A percentile compares a stretch with the other conserved stretches of the same genome.
Conservation (phyloP, 2,888 invertebrate species). For the Cataglyphis altisquamis region DNA sequence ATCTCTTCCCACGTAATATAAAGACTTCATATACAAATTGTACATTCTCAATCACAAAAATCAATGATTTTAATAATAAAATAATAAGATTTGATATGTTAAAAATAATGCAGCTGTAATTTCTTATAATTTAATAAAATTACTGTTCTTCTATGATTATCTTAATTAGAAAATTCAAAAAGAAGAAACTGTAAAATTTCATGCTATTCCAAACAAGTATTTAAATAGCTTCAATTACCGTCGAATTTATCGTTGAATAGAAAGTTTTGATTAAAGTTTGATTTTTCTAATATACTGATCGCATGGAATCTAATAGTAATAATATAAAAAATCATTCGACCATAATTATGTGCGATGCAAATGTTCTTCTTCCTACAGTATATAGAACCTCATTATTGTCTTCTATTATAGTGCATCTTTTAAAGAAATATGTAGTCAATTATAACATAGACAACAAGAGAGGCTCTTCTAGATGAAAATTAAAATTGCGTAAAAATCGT, state of each 20-base stretch:
- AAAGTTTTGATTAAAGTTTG: neutral
- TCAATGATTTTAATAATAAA: neutral
- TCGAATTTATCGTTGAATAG: neutral
- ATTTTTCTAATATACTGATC: neutral
- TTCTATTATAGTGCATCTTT: neutral
- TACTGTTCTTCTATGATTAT: neutral
- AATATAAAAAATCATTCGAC: neutral
- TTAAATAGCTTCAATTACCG: neutral
- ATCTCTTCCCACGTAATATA: neutral
- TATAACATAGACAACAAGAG: slow-evolving; percentile 19
- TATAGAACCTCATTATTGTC: neutral
- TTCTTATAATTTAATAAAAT: neutral
- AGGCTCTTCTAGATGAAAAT: slow-evolving; percentile 16
- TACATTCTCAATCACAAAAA: neutral
- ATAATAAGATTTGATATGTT: neutral
- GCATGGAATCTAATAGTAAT: neutral
- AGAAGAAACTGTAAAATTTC: neutral
- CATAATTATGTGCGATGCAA: neutral
- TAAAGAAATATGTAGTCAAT: slow-evolving; percentile 37
- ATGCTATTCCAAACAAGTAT: neutral
- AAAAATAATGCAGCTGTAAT: neutral
- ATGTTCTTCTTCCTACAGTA: neutral
- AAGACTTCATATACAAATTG: neutral
- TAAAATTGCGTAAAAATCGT: slow-evolving; percentile 48
- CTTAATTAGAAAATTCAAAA: neutral